Base-by-base conservation (phyloP, 2,888 invertebrate genomes). In the Spisula solida region DNA sequence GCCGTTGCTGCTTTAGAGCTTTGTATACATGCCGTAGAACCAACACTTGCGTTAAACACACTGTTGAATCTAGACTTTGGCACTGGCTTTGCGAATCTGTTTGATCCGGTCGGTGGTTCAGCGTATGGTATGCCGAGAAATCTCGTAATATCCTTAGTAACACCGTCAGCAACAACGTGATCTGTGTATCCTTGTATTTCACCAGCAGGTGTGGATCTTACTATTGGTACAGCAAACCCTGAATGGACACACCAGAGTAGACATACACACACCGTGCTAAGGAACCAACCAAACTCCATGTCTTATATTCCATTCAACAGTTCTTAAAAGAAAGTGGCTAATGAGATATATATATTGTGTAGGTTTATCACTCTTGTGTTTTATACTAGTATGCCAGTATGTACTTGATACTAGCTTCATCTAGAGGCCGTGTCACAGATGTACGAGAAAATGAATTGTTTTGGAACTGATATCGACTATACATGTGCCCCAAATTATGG, bases 101-200 rank as follows among this genome's bases (percentile, higher is more conserved):
- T 47, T 18, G 82, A 29, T 0, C 88, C 88, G 0, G 81, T 34
- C 29, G 90, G 90, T 5, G 90, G 88, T 29, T 88, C 84, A 41
- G 88, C 90, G 66, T 48, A 90, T 1, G 90, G 90, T 79, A 90
- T 87, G 31, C 92, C 92, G 0, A 90, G 79, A 80, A 92, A 92
- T 10, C 51, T 34, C 4, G 79, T 75, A 16, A 84, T 81, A 16
- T n/a, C n/a, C 66, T 82, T 78, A 12, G 16, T 75, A 25, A 60
- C 79, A 25, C 82, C 84, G 14, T 78, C 82, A 47, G 88, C 81
- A 25, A 29, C 60, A 1, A 87, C 78, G 12, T 48, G 20, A 51
- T 66, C 60, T 20, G 41, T 41, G 78, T 51, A 14, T 25, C 90
- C 90, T 31, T 60, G 60, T 47, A 88, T 81, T 16, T 56, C 55